Evolutionary conservation across 92 coral and sea anemone species (phyloP), one percentile per base, ranked within the genome.

Genomic region (Paragorgia papillata): DNA sequence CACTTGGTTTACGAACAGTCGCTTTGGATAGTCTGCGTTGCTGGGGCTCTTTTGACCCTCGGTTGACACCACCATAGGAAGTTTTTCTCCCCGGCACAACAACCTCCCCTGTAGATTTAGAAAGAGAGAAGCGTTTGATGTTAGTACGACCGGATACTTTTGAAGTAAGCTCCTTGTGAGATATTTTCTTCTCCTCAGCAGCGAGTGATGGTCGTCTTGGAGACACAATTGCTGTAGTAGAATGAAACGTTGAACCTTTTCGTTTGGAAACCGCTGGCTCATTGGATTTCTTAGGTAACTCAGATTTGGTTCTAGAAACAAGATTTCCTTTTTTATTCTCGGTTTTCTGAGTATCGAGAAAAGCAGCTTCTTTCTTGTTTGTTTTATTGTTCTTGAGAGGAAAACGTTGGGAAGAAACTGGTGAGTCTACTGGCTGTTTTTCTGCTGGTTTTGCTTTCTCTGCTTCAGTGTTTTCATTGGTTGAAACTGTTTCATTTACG

Each of bases 271-370:
- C 1, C 28, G 17, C 17, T 35, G 29, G 15, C 12, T 30, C 21
- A 18, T 28, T 20, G 4, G 63, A 50, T 19, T 55, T 51, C 14
- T 51, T 29, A 1, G 49, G n/a, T 5, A 71, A 27, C 15, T 53
- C 78, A 19, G 75, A 68, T 27, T 68, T 71, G 18, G 64, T 21
- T 32, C 64, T 44, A 0, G 34, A 18, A 55, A 50, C 46, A 2
- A 51, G 31, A 14, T 21, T 18, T 10, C 64, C 51, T 39, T 49
- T 26, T 51, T 40, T 66, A 55, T 55, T 19, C n/a, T 27, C 9
- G 69, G 9, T 63, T 35, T 25, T 35, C 48, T 30, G 69, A 31
- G 30, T 31, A 22, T 22, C 62, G 33, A 22, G 58, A 6, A n/a
- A n/a, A n/a, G n/a, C n/a, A n/a, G n/a, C n/a, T n/a, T n/a, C n/a